Base-by-base conservation (phyloP, 2,113 vertebrate species). In the Micronycteris hirsuta region DNA sequence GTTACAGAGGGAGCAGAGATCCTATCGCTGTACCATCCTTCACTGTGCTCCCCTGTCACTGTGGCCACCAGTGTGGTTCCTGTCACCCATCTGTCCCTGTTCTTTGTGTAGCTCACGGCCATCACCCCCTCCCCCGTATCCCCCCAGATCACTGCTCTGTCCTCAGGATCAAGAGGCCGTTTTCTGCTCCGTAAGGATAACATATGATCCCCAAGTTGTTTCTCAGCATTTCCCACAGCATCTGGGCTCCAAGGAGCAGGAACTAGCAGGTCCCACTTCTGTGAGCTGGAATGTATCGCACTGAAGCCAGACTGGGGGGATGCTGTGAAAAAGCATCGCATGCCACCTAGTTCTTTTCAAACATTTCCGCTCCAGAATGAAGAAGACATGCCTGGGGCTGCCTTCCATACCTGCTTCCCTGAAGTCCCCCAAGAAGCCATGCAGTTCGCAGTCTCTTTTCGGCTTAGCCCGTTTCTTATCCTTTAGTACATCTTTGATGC, bases 291-390 rank as follows among this genome's bases (percentile, higher is more conserved):
- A 11, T 43, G 33, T 33, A 6, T 16, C 31, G 45, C 4, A 26
- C 43, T 24, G 7, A 58, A 58, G 49, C 16, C 12, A n/a, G 33
- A 68, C 70, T n/a, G 15, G 31, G 54, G 41, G 41, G 11, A 20
- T 0, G 7, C 28, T 49, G 5, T 24, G 38, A 41, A 43, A n/a
- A 56, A 41, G 16, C 5, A 6, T 56, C 0, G 0, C 0, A 0
- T 9, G 38, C 15, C 49, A 16, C 3, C 10, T 36, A 12, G 7
- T 61, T 47, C 73, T 68, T 31, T 11, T 1, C 47, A 43, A 38
- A 41, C 15, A 5, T 45, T 81, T 93, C 45, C 58, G 49, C 38
- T 73, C 20, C 67, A 14, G 49, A 71, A 33, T 33, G 45, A 16
- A 82, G 58, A 78, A 10, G 5, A 58, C 20, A 15, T 38, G 15